These are phyloP conservation scores for Epirrita christyi DNA, from an alignment of 2,888 invertebrate genomes.

Conservation along the genomic window DNA sequence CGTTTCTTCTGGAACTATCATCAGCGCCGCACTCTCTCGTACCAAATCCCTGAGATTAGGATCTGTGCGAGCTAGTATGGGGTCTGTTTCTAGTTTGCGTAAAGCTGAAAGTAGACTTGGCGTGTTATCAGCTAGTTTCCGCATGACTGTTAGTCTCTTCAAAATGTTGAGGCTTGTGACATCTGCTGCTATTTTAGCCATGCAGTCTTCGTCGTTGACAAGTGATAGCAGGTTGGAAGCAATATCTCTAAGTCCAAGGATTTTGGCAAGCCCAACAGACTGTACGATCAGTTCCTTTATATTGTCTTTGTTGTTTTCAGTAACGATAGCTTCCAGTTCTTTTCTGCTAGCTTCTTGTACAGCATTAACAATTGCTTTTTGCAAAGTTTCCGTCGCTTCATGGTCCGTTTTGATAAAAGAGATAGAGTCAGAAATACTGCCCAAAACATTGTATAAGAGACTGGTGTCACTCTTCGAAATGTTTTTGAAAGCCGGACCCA, in stretches of 20 bases:
- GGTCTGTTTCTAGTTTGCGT: slow-evolving; percentile 86
- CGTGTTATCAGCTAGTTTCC: slow-evolving; percentile 88
- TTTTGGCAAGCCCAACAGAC: slow-evolving; percentile 88
- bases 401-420: slow-evolving; percentile 86
- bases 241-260: slow-evolving; percentile 87
- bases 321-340: slow-evolving; percentile 81
- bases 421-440: slow-evolving; percentile 86
- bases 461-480: slow-evolving; percentile 86
- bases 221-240: slow-evolving; percentile 83
- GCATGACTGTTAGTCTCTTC: slow-evolving; percentile 89
- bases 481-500: slow-evolving; percentile 87
- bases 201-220: slow-evolving; percentile 82
- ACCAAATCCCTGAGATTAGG: slow-evolving; percentile 89
- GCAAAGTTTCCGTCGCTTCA: slow-evolving; percentile 87
- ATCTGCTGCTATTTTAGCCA: slow-evolving; percentile 84
- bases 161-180: slow-evolving; percentile 86
- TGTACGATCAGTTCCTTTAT: slow-evolving; percentile 83
- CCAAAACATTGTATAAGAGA: slow-evolving; percentile 84
- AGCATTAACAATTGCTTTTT: slow-evolving; percentile 87
- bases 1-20: slow-evolving; percentile 87
- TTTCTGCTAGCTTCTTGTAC: slow-evolving; percentile 86
- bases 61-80: slow-evolving; percentile 88
- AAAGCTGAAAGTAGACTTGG: slow-evolving; percentile 86
- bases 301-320: slow-evolving; percentile 74
- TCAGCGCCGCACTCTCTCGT: slow-evolving; percentile 89